Evolutionary conservation across 2,888 invertebrate genomes (phyloP).

Genomic region (Horisme vitalbata): DNA sequence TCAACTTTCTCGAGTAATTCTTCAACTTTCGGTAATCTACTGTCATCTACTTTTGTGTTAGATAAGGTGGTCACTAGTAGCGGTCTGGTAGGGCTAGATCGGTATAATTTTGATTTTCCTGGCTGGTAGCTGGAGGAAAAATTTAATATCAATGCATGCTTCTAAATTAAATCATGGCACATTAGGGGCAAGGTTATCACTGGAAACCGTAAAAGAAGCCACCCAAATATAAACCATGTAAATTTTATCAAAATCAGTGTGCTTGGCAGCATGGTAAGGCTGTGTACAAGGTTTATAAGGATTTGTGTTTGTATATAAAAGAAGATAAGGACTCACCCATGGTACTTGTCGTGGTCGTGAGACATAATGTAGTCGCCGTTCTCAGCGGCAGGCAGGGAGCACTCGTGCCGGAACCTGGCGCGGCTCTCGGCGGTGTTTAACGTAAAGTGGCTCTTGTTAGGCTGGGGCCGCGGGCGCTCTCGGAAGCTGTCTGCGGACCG

Average conservation of each 20-base stretch:
- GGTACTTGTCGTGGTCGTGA: constrained; percentile 59
- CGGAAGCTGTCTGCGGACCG: constrained; percentile 54
- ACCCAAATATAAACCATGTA: background rate
- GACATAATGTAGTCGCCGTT: constrained; percentile 78
- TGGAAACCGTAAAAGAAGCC: background rate
- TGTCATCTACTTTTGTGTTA: constrained; percentile 68
- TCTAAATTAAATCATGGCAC: constrained; percentile 10
- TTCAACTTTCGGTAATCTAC: constrained; percentile 71
- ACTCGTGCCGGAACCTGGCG: constrained; percentile 66
- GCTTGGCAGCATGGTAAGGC: background rate
- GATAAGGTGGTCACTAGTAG: constrained; percentile 66
- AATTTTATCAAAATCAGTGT: background rate
- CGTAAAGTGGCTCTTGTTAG: constrained; percentile 71
- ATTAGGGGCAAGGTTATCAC: constrained; percentile 8
- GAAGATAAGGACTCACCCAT: constrained; percentile 52
- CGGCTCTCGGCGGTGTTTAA: constrained; percentile 54
- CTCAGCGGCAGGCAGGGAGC: constrained; percentile 61
- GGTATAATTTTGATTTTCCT: constrained; percentile 63
- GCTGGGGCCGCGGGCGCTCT: constrained; percentile 54
- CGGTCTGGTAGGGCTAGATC: constrained; percentile 65
- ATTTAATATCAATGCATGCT: constrained; percentile 15
- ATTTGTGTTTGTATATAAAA: constrained; percentile 1
- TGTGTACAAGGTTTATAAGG: background rate
- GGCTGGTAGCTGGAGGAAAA: constrained; percentile 56
- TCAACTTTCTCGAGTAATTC: constrained; percentile 73